Conservation (phyloP, 2,888 invertebrate species). For the Mesorhabditis sp. region DNA sequence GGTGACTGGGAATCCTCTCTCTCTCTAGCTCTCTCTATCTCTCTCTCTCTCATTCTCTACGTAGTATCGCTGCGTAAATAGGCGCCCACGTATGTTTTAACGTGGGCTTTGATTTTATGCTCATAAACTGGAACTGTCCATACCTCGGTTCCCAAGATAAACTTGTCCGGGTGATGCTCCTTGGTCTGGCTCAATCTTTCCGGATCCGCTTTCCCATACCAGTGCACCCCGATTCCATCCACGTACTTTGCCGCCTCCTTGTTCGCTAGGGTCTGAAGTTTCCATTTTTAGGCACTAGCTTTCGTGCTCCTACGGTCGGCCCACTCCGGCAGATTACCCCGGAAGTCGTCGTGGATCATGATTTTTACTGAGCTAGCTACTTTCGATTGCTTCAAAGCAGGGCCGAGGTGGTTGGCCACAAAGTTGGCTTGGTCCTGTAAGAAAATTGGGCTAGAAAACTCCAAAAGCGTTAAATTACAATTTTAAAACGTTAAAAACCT, state of each 20-base stretch:
- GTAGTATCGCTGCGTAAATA: no score
- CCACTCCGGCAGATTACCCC: slow-evolving; percentile 66
- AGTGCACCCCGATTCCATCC: slow-evolving; percentile 77
- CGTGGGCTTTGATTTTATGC: no score
- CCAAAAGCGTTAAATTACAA: slow-evolving; percentile 1
- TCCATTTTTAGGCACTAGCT: background rate
- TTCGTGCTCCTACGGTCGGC: slow-evolving; percentile 63
- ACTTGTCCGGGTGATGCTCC: slow-evolving; percentile 68
- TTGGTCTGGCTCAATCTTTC: slow-evolving; percentile 67
- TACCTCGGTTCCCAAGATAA: slow-evolving; percentile 78
- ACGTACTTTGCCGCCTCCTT: slow-evolving; percentile 60
- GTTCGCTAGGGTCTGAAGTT: slow-evolving; percentile 56
- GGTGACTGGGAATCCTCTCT: no score
- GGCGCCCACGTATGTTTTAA: no score
- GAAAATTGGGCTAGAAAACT: background rate
- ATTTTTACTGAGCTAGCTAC: slow-evolving; percentile 69
- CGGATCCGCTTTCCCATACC: slow-evolving; percentile 70
- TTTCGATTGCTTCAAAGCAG: slow-evolving; percentile 66
- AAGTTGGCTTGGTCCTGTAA: slow-evolving; percentile 62
- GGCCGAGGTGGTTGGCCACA: slow-evolving; percentile 74
- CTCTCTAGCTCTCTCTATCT: no score
- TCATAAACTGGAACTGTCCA: no score
- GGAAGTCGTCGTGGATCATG: slow-evolving; percentile 71
- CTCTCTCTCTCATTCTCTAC: no score
- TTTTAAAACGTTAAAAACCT: background rate